A percentile compares a stretch with the other conserved stretches of the same genome.
Conservation (phyloP, 2,888 invertebrate genomes). For the Ophonus ardosiacus region DNA sequence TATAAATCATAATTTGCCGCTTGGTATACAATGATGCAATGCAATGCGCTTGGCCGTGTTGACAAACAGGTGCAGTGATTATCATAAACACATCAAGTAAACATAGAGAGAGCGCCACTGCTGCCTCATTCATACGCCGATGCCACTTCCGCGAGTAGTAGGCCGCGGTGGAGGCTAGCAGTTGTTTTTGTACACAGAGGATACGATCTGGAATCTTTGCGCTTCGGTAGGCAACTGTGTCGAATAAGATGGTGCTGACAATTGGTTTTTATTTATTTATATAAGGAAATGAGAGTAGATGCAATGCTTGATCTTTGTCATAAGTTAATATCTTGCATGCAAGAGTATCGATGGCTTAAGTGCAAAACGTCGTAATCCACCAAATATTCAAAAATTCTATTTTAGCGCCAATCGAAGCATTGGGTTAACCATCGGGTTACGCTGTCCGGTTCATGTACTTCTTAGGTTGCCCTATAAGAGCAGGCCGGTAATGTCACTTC, state of each 20-base stretch:
- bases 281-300: not conserved
- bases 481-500: too few relatives aligned
- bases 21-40: not conserved
- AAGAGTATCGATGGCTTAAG: too few relatives aligned
- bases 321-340: too few relatives aligned
- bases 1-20: not conserved
- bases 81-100: conserved; percentile 53
- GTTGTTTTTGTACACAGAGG: not conserved
- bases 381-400: too few relatives aligned
- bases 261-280: not conserved
- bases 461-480: too few relatives aligned
- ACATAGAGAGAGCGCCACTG: conserved; percentile 28
- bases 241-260: not conserved
- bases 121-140: not conserved
- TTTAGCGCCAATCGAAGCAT: too few relatives aligned
- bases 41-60: not conserved
- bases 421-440: too few relatives aligned
- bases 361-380: too few relatives aligned
- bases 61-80: conserved; percentile 59
- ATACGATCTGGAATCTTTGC: not conserved
- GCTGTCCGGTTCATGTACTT: too few relatives aligned
- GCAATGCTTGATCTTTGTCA: not conserved
- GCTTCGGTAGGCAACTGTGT: not conserved
- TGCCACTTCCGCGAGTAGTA: not conserved
- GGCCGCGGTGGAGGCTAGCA: not conserved